Percentiles rank a stretch among this genome's conserved stretches.
phyloP scores from a whole-genome alignment of 1,140 invertebrate species.

The Aleiodes sp. region DNA sequence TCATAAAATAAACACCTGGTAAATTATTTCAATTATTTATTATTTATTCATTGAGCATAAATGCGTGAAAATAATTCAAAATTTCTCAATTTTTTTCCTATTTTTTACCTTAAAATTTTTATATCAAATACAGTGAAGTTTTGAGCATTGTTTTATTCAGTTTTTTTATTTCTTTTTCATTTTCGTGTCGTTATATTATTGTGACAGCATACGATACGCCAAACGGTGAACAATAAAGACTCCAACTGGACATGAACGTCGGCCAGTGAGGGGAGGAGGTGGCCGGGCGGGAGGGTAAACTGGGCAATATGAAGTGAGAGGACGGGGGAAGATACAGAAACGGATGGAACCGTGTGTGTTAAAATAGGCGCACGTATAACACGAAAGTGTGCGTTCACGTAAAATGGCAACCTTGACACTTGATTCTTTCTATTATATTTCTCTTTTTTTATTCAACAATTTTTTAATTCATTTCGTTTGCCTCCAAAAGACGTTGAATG shows the following conservation, averaged over 20 bases:
- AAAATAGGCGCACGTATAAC: constrained; percentile 33
- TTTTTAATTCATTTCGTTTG: too few relatives aligned
- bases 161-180: neutral
- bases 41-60: too few relatives aligned
- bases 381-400: constrained; percentile 35
- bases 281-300: neutral
- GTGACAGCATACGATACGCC: constrained; percentile 46
- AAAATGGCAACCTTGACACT: constrained; percentile 64
- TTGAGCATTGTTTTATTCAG: too few relatives aligned
- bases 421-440: constrained; percentile 55
- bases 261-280: constrained; percentile 4
- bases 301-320: neutral
- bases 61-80: too few relatives aligned
- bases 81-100: too few relatives aligned
- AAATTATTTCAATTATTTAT: constrained; percentile 34
- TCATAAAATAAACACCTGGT: constrained; percentile 36
- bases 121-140: too few relatives aligned
- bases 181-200: constrained; percentile 47
- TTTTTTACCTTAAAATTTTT: too few relatives aligned
- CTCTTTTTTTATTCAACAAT: constrained; percentile 33
- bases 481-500: too few relatives aligned
- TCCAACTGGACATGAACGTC: neutral
- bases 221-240: constrained; percentile 15
- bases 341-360: constrained; percentile 9
- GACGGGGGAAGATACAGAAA: constrained; percentile 19